Base-by-base conservation (phyloP, 2,113 vertebrate species). In the Rana temporaria region DNA sequence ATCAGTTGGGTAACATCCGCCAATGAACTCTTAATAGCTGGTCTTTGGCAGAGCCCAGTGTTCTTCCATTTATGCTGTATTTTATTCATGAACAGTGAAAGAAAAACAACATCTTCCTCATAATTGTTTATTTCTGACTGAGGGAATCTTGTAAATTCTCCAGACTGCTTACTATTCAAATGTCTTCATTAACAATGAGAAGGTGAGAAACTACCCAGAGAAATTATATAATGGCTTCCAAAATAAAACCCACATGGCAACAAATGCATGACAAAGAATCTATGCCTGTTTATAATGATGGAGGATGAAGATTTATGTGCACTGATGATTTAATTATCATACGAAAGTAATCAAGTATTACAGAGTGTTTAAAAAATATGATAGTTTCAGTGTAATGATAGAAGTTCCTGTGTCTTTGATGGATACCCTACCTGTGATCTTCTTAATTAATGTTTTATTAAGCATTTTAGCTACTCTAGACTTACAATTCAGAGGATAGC, bases 181-280 rank as follows among this genome's bases (percentile, higher is more conserved):
- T n/a, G 30, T 82, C 81, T 82, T 82, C 81, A 82, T 82, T 75
- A 82, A 74, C 74, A 82, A 56, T 74, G 60, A 66, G 70, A 59
- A 67, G 64, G 81, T 59, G 32, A 68, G 75, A 68, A 82, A 82
- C 74, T 82, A 82, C 48, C 53, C 62, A 26, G 7, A 22, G 32
- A 67, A 75, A 82, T 82, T 75, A 82, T 71, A 76, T 82, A 82
- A 82, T 67, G 12, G 81, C 71, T 82, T 76, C 67, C 20, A 82
- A 56, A 82, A 82, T 67, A 82, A 65, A 67, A 75, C 57, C n/a
- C 64, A 68, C 63, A 55, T 60, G 62, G 71, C 20, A 75, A 68
- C 63, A 22, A 19, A 38, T 22, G 30, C 42, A 16, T 82, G 71
- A 26, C 52, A 57, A 34, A 56, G 53, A 52, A 56, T 59, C 18